phyloP scores from a whole-genome alignment of 92 coral and sea anemone genomes.

The Galaxea fascicularis region DNA sequence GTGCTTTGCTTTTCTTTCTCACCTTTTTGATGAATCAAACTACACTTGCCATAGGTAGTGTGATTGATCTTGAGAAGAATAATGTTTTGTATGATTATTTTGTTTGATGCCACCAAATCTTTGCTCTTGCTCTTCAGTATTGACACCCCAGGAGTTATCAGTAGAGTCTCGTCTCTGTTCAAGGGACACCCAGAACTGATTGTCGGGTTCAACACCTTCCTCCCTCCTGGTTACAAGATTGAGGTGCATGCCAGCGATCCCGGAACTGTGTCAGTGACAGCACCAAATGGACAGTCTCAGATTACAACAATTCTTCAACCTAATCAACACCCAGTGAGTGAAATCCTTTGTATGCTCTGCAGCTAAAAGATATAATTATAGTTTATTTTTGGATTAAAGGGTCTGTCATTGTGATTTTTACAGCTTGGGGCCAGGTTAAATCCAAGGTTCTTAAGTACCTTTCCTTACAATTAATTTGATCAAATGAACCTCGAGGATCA shows the following conservation, averaged over 20 bases:
- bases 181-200: conserved; percentile 97
- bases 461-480: no score
- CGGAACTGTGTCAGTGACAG: conserved; percentile 91
- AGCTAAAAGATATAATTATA: no score
- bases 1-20: not conserved
- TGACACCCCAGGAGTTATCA: conserved; percentile 98
- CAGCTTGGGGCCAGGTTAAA: no score
- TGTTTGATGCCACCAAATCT: not conserved
- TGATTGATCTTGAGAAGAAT: not conserved
- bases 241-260: conserved; percentile 98
- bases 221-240: conserved; percentile 99
- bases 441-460: no score
- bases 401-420: no score
- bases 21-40: not conserved
- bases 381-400: no score
- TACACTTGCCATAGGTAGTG: not conserved
- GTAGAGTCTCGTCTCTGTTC: conserved; percentile 92
- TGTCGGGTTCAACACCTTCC: conserved; percentile 96
- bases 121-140: conserved; percentile 68
- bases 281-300: conserved; percentile 90
- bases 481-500: no score
- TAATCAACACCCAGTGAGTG: conserved; percentile 51
- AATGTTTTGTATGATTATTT: no score
- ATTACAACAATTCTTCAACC: conserved; percentile 60
- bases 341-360: not conserved